A percentile compares a stretch with the other conserved stretches of the same genome.
Evolutionary conservation across 2,113 vertebrate species (phyloP).

Genomic region (Bostrychus sinensis): DNA sequence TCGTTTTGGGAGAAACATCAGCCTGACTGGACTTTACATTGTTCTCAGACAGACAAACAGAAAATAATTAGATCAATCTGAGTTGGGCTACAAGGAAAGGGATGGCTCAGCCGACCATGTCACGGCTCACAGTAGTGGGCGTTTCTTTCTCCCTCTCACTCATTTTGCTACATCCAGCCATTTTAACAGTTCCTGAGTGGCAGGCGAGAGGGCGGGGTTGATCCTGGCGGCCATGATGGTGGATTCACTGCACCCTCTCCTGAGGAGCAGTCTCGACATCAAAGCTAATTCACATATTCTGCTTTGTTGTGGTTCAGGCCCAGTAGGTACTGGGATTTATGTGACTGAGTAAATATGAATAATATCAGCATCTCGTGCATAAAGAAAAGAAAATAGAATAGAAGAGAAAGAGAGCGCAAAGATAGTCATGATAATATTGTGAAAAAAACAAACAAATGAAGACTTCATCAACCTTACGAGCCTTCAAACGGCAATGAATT

Average conservation of each 20-base stretch:
- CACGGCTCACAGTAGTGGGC: slow-evolving; percentile 57
- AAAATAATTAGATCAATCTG: slow-evolving; percentile 45
- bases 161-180: slow-evolving; percentile 78
- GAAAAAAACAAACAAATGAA: neutral
- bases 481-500: neutral
- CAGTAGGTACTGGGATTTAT: slow-evolving; percentile 1
- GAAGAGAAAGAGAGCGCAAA: neutral
- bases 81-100: slow-evolving; percentile 41
- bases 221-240: slow-evolving; percentile 74
- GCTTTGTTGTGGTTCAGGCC: slow-evolving; percentile 24
- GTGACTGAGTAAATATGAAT: neutral
- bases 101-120: slow-evolving; percentile 53
- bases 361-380: neutral
- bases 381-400: neutral
- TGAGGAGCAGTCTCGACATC: slow-evolving; percentile 54
- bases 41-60: slow-evolving; percentile 20
- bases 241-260: slow-evolving; percentile 59
- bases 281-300: slow-evolving; percentile 41
- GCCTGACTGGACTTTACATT: slow-evolving; percentile 32
- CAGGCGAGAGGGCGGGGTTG: slow-evolving; percentile 74
- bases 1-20: slow-evolving; percentile 19
- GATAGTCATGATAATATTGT: neutral
- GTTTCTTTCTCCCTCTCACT: slow-evolving; percentile 64
- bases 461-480: too few species aligned
- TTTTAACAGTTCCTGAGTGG: slow-evolving; percentile 78